These are phyloP conservation scores for Pseudomyrmex cubaensis DNA, from an alignment of 1,140 invertebrate species.

Conservation along the genomic window DNA sequence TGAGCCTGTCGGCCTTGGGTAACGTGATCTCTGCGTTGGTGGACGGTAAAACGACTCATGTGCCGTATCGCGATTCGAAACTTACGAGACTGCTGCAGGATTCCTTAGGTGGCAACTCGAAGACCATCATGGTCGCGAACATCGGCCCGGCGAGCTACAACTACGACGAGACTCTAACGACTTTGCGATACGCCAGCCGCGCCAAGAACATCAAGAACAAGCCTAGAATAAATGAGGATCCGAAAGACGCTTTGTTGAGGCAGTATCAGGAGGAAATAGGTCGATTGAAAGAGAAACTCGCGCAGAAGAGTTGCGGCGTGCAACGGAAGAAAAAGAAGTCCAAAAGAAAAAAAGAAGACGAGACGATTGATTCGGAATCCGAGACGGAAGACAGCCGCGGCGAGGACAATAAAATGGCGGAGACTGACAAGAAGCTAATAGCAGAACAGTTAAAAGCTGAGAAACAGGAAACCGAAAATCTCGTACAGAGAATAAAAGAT, in stretches of 20 bases:
- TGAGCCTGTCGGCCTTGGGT: conserved; percentile 96
- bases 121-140: conserved; percentile 98
- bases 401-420: conserved; percentile 86
- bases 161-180: conserved; percentile 99
- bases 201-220: conserved; percentile 99
- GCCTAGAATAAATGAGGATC: conserved; percentile 98
- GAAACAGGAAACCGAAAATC: conserved; percentile 89
- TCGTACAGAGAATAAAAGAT: conserved; percentile 94
- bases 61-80: conserved; percentile 98
- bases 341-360: conserved; percentile 83
- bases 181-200: conserved; percentile 97
- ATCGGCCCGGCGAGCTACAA: conserved; percentile 98
- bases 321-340: conserved; percentile 86
- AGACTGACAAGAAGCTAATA: conserved; percentile 88
- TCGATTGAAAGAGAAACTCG: conserved; percentile 94
- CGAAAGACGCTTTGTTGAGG: conserved; percentile 97
- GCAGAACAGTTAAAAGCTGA: conserved; percentile 87
- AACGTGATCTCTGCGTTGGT: conserved; percentile 98
- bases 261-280: conserved; percentile 99
- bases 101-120: conserved; percentile 97
- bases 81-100: conserved; percentile 96
- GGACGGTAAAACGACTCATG: conserved; percentile 96
- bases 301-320: conserved; percentile 86
- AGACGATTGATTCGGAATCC: conserved; percentile 82
- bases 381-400: conserved; percentile 82